These are phyloP conservation scores for Pogonocichla stellata DNA, from an alignment of 2,113 vertebrate genomes.

Conservation along the genomic window DNA sequence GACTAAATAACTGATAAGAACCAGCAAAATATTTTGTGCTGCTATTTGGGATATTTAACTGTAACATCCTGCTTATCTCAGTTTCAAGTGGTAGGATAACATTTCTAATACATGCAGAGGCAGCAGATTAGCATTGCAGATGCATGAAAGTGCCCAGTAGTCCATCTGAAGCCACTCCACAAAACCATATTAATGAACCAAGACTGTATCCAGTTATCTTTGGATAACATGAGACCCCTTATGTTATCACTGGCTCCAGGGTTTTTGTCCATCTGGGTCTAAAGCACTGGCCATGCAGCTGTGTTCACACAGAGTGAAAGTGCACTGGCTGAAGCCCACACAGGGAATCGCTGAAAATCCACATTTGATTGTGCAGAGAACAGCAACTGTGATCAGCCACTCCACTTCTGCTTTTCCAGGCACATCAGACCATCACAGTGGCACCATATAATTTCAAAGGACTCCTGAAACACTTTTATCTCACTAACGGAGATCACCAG, in stretches of 20 bases:
- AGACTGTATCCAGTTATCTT: not conserved
- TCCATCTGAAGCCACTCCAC: not conserved
- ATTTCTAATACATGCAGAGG: not conserved
- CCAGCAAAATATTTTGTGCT: not conserved
- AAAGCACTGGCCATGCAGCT: fast-evolving
- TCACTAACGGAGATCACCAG: not conserved
- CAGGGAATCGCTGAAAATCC: not conserved
- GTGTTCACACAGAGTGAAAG: not conserved
- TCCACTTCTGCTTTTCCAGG: not conserved
- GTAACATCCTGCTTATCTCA: not conserved
- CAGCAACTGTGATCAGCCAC: not conserved
- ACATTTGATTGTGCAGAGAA: not conserved
- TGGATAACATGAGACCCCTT: not conserved
- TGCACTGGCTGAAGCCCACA: fast-evolving
- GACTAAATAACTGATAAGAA: not conserved
- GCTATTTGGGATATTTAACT: not conserved
- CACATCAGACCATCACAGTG: not conserved
- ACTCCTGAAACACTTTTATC: not conserved
- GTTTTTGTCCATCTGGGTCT: not conserved
- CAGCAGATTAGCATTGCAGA: not conserved
- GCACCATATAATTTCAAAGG: not conserved
- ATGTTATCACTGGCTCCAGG: not conserved
- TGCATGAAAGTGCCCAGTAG: not conserved
- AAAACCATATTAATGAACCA: not conserved
- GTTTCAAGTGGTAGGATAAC: not conserved